A percentile compares a stretch with the other conserved stretches of the same genome.
These are phyloP conservation scores for Sebastes nivosus DNA, from an alignment of 2,797 vertebrate genomes.

Conservation along the genomic window DNA sequence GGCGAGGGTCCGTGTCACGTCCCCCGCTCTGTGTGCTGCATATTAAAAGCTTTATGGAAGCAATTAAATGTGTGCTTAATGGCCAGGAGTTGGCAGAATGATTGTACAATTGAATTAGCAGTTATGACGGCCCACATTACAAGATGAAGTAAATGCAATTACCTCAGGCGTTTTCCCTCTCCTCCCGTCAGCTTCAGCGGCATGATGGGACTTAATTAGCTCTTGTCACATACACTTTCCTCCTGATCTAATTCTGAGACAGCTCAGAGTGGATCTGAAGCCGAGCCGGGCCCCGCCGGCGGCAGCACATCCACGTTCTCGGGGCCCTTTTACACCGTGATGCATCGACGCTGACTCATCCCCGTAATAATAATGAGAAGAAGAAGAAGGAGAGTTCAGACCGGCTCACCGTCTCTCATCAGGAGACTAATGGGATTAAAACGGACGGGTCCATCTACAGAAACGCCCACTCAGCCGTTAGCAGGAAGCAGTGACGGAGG, in stretches of 20 bases:
- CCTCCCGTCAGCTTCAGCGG: conserved; percentile 83
- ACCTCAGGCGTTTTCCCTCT: conserved; percentile 83
- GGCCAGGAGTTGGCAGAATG: conserved; percentile 94
- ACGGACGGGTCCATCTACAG: too few relatives aligned
- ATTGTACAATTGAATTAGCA: conserved; percentile 96
- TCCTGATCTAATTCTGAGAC: conserved; percentile 78
- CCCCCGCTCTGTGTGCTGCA: conserved; percentile 89
- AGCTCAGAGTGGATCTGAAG: conserved; percentile 66
- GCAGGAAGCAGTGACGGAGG: too few relatives aligned
- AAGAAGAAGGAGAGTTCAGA: too few relatives aligned
- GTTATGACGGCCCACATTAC: conserved; percentile 94
- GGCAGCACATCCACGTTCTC: background rate
- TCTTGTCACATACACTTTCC: conserved; percentile 89
- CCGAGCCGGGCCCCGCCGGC: conserved; percentile 22
- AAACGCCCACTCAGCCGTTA: too few relatives aligned
- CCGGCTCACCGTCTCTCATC: too few relatives aligned
- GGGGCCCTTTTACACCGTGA: conserved; percentile 31
- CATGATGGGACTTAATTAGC: conserved; percentile 96
- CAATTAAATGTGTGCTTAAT: conserved; percentile 98
- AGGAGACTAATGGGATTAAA: too few relatives aligned
- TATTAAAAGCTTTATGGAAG: conserved; percentile 98
- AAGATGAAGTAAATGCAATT: conserved; percentile 98
- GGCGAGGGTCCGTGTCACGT: conserved; percentile 75
- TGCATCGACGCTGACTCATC: conserved; percentile 74
- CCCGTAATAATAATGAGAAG: background rate